A percentile compares a stretch with the other conserved stretches of the same genome.
Evolutionary conservation across 2,888 invertebrate genomes (phyloP).

Genomic region (Pseudococcus jackbeardsleyi): DNA sequence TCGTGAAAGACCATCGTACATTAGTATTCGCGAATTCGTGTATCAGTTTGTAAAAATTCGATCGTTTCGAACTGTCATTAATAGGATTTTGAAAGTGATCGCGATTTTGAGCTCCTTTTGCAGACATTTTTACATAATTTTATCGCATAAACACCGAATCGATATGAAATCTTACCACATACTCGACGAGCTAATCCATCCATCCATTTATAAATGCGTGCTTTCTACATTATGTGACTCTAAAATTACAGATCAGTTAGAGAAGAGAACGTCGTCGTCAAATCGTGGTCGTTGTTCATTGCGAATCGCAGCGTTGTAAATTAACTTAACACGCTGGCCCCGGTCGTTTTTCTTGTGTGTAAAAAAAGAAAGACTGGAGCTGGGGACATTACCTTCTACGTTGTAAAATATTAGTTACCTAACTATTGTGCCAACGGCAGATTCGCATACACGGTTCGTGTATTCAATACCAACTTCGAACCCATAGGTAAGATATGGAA

Average conservation of each 20-base stretch:
- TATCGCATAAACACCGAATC: not conserved
- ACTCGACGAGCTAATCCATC: not conserved
- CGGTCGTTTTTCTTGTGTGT: not conserved
- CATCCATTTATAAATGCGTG: not conserved
- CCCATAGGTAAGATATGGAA: conserved; percentile 57
- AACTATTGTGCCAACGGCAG: conserved; percentile 1
- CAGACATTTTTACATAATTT: not conserved
- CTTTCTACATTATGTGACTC: conserved; percentile 62
- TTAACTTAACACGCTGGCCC: conserved; percentile 1
- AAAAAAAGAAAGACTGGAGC: conserved; percentile 11
- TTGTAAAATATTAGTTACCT: not conserved
- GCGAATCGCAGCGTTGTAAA: not conserved
- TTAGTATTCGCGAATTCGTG: not conserved
- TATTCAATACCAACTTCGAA: not conserved
- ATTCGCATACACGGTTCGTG: conserved; percentile 27
- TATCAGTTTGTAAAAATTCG: not conserved
- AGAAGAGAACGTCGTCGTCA: conserved; percentile 15
- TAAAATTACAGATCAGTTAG: conserved; percentile 57
- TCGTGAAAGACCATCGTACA: not conserved
- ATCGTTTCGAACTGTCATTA: not conserved
- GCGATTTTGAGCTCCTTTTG: not conserved
- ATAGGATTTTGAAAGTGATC: not conserved
- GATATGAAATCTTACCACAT: not conserved
- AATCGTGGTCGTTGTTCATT: conserved; percentile 6
- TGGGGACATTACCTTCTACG: not conserved